These are phyloP conservation scores for Clitarchus hookeri DNA, from an alignment of 2,888 invertebrate species.

Conservation along the genomic window DNA sequence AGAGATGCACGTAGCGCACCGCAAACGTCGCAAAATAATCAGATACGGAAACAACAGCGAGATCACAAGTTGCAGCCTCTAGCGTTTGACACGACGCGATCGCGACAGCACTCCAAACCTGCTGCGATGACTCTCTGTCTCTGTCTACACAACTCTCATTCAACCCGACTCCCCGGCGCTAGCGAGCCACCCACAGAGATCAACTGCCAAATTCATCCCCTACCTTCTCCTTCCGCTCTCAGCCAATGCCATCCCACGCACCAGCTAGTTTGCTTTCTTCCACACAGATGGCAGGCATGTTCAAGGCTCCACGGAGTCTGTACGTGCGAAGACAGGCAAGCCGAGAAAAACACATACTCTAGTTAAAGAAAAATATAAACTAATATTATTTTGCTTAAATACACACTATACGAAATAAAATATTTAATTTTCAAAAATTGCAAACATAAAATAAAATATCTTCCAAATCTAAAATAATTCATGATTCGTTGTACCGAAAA, in stretches of 20 bases:
- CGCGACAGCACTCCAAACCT: neutral
- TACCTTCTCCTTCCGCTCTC: neutral
- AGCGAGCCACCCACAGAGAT: constrained; percentile 21
- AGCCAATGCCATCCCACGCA: neutral
- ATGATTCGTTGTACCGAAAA: too few species aligned
- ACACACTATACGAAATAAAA: too few species aligned
- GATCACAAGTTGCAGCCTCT: neutral
- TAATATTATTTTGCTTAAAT: too few species aligned
- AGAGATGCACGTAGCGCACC: neutral
- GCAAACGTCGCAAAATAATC: neutral
- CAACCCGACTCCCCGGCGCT: neutral
- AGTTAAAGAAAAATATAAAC: too few species aligned
- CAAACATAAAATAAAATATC: too few species aligned
- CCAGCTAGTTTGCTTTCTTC: constrained; percentile 11
- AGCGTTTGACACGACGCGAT: neutral
- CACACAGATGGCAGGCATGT: constrained; percentile 29
- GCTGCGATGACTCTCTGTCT: constrained; percentile 15
- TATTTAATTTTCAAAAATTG: too few species aligned
- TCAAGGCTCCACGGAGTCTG: neutral
- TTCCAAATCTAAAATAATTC: too few species aligned
- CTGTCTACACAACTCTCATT: constrained; percentile 25
- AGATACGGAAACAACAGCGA: neutral
- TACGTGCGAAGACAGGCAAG: too few species aligned
- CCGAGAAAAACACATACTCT: too few species aligned
- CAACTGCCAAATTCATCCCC: constrained; percentile 26